These are phyloP conservation scores for Petrolisthes manimaculis DNA, from an alignment of 2,888 invertebrate species.

Conservation along the genomic window DNA sequence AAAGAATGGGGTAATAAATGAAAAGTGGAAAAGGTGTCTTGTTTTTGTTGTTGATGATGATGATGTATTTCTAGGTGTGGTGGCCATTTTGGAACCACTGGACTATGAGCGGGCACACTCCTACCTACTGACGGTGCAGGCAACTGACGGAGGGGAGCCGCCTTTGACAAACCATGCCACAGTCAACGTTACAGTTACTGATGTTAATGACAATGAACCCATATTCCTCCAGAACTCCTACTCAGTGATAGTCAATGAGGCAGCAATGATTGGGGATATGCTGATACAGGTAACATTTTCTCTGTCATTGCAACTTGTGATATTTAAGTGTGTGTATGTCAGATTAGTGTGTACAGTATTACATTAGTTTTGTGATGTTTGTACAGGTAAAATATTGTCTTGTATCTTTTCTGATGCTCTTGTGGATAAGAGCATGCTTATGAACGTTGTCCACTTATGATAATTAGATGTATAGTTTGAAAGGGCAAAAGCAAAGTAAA, in stretches of 20 bases:
- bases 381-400: too few species aligned
- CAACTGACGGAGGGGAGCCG: constrained; percentile 88
- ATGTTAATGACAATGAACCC: constrained; percentile 90
- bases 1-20: background rate
- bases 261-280: constrained; percentile 79
- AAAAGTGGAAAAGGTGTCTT: background rate
- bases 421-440: too few species aligned
- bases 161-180: constrained; percentile 90
- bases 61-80: constrained; percentile 74
- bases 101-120: constrained; percentile 89
- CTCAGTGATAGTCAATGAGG: constrained; percentile 83
- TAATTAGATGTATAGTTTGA: too few species aligned
- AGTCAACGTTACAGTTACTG: constrained; percentile 86
- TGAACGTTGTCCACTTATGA: too few species aligned
- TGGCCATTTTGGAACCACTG: constrained; percentile 82
- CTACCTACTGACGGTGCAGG: constrained; percentile 90
- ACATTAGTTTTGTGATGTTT: too few species aligned
- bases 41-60: background rate
- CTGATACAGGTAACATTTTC: constrained; percentile 61
- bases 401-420: too few species aligned
- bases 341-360: too few species aligned
- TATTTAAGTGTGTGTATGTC: too few species aligned
- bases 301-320: background rate
- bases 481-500: too few species aligned
- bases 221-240: constrained; percentile 83